phyloP scores from a whole-genome alignment of 2,888 invertebrate species.

The Antheraea yamamai region DNA sequence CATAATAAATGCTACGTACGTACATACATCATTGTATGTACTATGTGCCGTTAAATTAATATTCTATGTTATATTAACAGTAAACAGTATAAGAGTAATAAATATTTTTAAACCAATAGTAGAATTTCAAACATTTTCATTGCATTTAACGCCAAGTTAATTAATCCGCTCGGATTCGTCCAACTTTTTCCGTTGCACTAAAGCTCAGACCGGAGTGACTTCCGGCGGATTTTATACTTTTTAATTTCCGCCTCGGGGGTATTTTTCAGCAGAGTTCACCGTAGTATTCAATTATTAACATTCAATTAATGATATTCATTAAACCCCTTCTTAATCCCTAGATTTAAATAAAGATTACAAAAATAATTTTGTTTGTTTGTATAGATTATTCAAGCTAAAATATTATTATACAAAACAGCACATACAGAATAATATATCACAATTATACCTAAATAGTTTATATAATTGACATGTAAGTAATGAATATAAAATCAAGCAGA shows the following conservation, averaged over 20 bases:
- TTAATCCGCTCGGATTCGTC: constrained; percentile 52
- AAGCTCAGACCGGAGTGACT: constrained; percentile 54
- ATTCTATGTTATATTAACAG: background rate
- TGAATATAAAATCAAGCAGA: background rate
- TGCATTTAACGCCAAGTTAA: constrained; percentile 45
- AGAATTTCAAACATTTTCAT: constrained; percentile 19
- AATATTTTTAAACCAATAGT: background rate
- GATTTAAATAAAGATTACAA: background rate
- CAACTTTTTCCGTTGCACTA: constrained; percentile 73
- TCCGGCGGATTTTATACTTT: constrained; percentile 72
- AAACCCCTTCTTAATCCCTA: constrained; percentile 40
- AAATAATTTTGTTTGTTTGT: background rate
- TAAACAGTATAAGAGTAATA: background rate
- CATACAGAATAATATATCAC: too few species aligned
- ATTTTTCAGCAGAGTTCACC: constrained; percentile 69
- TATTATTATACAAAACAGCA: background rate
- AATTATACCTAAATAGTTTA: background rate
- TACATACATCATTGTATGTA: too few species aligned
- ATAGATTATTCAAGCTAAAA: background rate
- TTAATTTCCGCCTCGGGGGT: constrained; percentile 76
- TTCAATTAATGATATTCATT: constrained; percentile 78
- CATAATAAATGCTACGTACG: background rate
- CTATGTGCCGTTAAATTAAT: background rate
- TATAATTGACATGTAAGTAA: background rate
- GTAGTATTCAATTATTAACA: constrained; percentile 78